These are phyloP conservation scores for Gymnarchus niloticus DNA, from an alignment of 2,113 vertebrate species.

Conservation along the genomic window DNA sequence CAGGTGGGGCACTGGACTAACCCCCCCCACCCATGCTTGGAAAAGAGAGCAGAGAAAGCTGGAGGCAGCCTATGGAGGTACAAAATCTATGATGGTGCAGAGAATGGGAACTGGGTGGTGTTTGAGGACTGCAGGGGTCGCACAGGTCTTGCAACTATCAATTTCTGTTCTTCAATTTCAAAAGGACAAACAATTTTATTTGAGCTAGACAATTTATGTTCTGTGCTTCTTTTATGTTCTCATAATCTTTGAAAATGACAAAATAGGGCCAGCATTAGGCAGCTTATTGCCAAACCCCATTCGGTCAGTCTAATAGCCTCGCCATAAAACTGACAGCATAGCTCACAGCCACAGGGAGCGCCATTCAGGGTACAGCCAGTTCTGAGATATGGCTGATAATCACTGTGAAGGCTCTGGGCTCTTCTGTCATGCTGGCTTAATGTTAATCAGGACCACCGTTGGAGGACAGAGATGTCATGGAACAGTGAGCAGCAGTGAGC, in stretches of 20 bases:
- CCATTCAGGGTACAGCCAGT: background rate
- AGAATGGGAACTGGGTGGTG: background rate
- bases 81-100: background rate
- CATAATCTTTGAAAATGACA: constrained; percentile 14
- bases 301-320: constrained; percentile 11
- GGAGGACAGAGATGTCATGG: background rate
- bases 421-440: constrained; percentile 1
- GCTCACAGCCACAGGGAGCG: background rate
- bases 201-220: constrained; percentile 4
- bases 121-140: constrained; percentile 25
- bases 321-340: constrained; percentile 8
- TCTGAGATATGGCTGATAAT: constrained; percentile 15
- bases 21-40: too few species aligned
- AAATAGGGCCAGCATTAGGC: background rate
- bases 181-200: background rate
- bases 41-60: too few species aligned
- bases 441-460: background rate
- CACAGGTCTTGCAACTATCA: background rate
- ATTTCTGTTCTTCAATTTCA: background rate
- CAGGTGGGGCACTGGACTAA: too few species aligned
- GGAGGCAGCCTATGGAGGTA: background rate
- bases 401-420: background rate
- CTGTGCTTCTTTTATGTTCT: constrained; percentile 17
- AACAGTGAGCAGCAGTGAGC: background rate
- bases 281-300: constrained; percentile 9